Conservation (phyloP, 2,797 vertebrate species). For the Gallinago stenura region DNA sequence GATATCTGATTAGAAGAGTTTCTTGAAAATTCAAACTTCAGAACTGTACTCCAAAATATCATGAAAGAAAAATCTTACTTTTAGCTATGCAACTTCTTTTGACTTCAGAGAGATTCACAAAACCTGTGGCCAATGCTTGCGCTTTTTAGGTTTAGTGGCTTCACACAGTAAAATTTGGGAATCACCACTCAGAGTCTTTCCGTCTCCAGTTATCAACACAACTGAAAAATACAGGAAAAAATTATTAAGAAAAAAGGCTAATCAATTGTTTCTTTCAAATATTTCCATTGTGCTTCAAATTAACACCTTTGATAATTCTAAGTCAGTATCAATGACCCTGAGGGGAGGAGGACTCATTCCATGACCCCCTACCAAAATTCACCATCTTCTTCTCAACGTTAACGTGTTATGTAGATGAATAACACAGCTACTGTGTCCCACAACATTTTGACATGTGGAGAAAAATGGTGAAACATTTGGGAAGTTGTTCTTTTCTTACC, state of each 20-base stretch:
- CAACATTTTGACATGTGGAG: not conserved
- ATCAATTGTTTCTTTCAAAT: not conserved
- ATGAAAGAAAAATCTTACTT: not conserved
- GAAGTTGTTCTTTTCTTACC: not conserved
- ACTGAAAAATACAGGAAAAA: not conserved
- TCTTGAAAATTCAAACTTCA: not conserved
- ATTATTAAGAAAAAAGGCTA: not conserved
- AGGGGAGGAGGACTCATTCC: not conserved
- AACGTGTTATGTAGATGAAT: fast-evolving
- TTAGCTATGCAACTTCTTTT: not conserved
- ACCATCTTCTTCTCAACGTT: not conserved
- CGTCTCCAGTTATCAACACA: fast-evolving
- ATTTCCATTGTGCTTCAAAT: not conserved
- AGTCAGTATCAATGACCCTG: not conserved
- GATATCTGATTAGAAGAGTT: not conserved
- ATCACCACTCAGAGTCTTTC: fast-evolving
- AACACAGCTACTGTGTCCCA: not conserved
- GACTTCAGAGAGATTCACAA: not conserved
- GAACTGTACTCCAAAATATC: not conserved
- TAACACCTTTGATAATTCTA: not conserved
- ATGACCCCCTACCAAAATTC: not conserved
- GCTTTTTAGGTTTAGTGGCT: fast-evolving
- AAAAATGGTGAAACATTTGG: not conserved
- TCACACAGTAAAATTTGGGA: not conserved
- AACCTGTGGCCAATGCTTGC: fast-evolving